A percentile compares a stretch with the other conserved stretches of the same genome.
Conservation (phyloP, 2,888 invertebrate genomes). For the Ellobium chinense region DNA sequence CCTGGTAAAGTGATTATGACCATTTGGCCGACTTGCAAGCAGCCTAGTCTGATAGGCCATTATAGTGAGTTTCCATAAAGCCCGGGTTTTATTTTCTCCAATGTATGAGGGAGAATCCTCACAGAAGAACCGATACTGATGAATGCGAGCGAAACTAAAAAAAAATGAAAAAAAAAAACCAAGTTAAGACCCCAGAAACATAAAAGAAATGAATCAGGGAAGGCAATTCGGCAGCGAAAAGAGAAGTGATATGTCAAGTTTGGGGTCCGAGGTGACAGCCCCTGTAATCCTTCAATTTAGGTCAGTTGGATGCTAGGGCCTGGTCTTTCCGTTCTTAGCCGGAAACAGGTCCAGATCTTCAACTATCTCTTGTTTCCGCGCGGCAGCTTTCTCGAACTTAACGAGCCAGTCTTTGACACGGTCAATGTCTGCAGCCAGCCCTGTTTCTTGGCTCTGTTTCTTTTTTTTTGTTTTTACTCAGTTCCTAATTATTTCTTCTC, state of each 20-base stretch:
- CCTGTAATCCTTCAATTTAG: constrained; percentile 19
- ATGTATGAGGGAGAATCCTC: too few relatives aligned
- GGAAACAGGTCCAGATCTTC: not conserved
- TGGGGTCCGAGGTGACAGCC: not conserved
- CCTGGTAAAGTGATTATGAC: too few relatives aligned
- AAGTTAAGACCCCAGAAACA: not conserved
- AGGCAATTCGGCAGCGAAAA: not conserved
- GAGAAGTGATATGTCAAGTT: constrained; percentile 8
- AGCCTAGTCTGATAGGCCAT: too few relatives aligned
- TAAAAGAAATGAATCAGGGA: not conserved
- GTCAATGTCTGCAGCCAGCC: too few relatives aligned
- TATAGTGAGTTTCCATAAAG: too few relatives aligned
- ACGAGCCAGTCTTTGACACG: not conserved
- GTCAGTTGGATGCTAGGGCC: constrained; percentile 5
- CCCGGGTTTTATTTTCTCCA: too few relatives aligned
- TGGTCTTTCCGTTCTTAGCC: not conserved
- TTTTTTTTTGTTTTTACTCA: too few relatives aligned
- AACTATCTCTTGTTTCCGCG: constrained; percentile 7
- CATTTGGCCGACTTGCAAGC: too few relatives aligned
- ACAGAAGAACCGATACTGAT: not conserved
- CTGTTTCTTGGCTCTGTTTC: too few relatives aligned
- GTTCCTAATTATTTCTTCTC: too few relatives aligned
- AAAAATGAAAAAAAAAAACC: not conserved
- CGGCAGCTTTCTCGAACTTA: not conserved
- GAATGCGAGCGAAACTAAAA: not conserved